Conservation (phyloP, 2,888 invertebrate genomes). For the Linyphia triangularis region DNA sequence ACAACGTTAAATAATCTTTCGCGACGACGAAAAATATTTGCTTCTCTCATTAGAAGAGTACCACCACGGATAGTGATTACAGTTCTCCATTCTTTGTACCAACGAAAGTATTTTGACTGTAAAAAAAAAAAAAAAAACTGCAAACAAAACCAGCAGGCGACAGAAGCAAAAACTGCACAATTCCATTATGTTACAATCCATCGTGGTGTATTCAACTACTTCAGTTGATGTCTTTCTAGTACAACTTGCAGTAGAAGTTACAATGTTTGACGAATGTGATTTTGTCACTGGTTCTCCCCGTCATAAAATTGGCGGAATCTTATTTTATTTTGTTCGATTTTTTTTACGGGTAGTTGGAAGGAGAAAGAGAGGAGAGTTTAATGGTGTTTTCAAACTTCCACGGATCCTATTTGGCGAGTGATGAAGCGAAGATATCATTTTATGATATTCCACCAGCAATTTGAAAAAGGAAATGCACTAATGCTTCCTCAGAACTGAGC, state of each 20-base stretch:
- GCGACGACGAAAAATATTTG: background rate
- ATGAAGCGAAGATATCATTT: conserved; percentile 59
- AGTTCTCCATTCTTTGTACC: background rate
- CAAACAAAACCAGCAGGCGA: background rate
- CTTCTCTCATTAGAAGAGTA: background rate
- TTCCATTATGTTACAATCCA: conserved; percentile 33
- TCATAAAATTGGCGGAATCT: conserved; percentile 53
- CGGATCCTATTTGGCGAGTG: conserved; percentile 49
- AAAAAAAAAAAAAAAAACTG: too few relatives aligned
- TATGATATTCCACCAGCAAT: conserved; percentile 64
- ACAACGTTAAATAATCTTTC: background rate
- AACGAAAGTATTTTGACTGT: background rate
- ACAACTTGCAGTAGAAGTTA: background rate
- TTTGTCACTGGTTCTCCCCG: conserved; percentile 40
- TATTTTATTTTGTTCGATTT: conserved; percentile 32
- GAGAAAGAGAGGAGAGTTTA: conserved; percentile 26
- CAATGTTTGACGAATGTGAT: conserved; percentile 50
- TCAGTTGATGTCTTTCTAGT: conserved; percentile 15
- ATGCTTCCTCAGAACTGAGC: conserved; percentile 16
- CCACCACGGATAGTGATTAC: background rate
- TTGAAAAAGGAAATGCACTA: conserved; percentile 59
- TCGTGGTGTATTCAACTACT: background rate
- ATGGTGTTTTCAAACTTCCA: conserved; percentile 41
- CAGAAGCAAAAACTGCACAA: conserved; percentile 7
- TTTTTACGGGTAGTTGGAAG: background rate